Percentiles rank a stretch among this genome's conserved stretches.
Conservation (phyloP, 2,888 invertebrate genomes). For the Dendrolimus houi region DNA sequence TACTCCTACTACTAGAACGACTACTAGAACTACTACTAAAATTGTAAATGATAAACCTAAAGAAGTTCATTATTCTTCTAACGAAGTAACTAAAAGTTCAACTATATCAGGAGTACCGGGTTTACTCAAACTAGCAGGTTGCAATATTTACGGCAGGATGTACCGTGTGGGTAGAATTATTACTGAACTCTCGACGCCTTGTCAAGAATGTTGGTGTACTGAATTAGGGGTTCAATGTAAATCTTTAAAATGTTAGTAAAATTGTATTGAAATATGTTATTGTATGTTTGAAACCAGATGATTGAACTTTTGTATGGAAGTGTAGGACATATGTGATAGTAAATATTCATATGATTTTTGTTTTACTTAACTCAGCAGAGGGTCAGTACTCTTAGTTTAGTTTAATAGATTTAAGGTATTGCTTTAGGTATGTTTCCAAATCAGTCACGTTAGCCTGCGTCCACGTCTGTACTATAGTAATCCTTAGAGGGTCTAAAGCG, state of each 20-base stretch:
- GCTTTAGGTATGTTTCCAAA: too few species aligned
- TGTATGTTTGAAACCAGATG: conserved; percentile 5
- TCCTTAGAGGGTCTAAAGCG: too few species aligned
- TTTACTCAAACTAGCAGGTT: conserved; percentile 86
- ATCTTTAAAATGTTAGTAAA: conserved; percentile 72
- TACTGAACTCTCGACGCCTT: conserved; percentile 87
- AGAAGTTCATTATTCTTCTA: background rate
- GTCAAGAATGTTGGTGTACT: conserved; percentile 91
- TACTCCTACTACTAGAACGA: conserved; percentile 18
- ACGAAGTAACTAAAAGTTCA: background rate
- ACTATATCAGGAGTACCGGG: conserved; percentile 39
- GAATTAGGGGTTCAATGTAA: conserved; percentile 90
- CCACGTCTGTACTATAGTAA: too few species aligned
- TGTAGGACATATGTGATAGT: too few species aligned
- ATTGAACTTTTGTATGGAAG: too few species aligned
- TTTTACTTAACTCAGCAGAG: too few species aligned
- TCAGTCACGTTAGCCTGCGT: too few species aligned
- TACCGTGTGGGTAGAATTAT: conserved; percentile 89
- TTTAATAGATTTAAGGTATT: too few species aligned
- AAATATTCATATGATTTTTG: too few species aligned
- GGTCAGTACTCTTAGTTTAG: too few species aligned
- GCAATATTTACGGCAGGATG: conserved; percentile 93
- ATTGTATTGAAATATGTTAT: conserved; percentile 7
- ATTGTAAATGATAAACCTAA: background rate
- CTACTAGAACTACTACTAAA: conserved; percentile 11